Percentiles rank a stretch among this genome's conserved stretches.
Conservation (phyloP, 2,888 invertebrate genomes). For the Cerceris ruficornis region DNA sequence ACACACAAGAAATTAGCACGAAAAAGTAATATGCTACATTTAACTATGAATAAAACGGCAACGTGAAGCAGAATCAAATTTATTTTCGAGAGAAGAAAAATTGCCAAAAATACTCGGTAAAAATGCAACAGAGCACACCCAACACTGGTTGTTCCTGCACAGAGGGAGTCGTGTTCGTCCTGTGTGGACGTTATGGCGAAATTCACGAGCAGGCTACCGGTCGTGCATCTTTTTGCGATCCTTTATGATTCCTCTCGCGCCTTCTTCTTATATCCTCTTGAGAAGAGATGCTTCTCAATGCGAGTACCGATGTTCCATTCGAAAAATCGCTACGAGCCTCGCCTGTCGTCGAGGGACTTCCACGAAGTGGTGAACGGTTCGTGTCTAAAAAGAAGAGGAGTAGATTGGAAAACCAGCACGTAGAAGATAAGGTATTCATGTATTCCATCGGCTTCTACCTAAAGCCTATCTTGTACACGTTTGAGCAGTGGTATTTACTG, state of each 20-base stretch:
- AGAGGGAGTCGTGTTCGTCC: background rate
- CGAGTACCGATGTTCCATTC: slow-evolving; percentile 11
- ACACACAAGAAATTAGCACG: no score
- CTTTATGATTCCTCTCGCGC: slow-evolving; percentile 37
- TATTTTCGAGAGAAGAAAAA: no score
- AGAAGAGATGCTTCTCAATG: slow-evolving; percentile 17
- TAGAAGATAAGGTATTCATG: slow-evolving; percentile 58
- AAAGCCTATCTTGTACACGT: slow-evolving; percentile 35
- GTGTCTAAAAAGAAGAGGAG: slow-evolving; percentile 36
- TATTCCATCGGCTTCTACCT: slow-evolving; percentile 47
- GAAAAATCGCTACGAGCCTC: slow-evolving; percentile 30
- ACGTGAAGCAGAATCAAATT: no score
- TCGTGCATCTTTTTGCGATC: slow-evolving; percentile 23
- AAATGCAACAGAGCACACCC: background rate
- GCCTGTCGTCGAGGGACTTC: slow-evolving; percentile 40
- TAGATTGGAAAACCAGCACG: slow-evolving; percentile 56
- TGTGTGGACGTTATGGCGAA: slow-evolving; percentile 18
- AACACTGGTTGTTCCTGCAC: slow-evolving; percentile 6
- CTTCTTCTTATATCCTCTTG: slow-evolving; percentile 30
- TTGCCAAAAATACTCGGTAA: background rate
- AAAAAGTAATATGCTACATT: no score
- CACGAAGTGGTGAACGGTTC: slow-evolving; percentile 46
- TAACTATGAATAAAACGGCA: no score
- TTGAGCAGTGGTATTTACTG: slow-evolving; percentile 44
- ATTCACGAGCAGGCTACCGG: slow-evolving; percentile 23